phyloP scores from a whole-genome alignment of 2,888 invertebrate species.

The Cetonia aurata region DNA sequence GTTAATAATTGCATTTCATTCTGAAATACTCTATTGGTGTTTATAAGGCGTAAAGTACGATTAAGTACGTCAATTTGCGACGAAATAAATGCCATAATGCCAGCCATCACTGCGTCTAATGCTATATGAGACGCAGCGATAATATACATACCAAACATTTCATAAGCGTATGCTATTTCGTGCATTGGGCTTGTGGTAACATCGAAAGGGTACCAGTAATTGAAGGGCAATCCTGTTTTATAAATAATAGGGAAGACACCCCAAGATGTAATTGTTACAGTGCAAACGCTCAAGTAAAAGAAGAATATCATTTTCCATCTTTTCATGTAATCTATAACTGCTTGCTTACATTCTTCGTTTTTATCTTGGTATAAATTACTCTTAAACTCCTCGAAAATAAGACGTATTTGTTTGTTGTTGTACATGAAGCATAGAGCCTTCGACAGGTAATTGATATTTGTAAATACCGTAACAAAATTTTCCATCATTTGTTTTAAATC shows the following conservation, averaged over 20 bases:
- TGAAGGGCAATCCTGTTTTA: slow-evolving; percentile 54
- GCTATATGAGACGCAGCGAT: slow-evolving; percentile 69
- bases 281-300: slow-evolving; percentile 54
- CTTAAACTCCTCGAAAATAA: slow-evolving; percentile 47
- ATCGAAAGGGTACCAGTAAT: slow-evolving; percentile 68
- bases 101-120: slow-evolving; percentile 67
- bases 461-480: slow-evolving; percentile 57
- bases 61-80: slow-evolving; percentile 67
- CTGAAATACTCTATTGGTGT: slow-evolving; percentile 5
- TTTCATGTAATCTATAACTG: slow-evolving; percentile 53
- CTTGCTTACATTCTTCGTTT: slow-evolving; percentile 50
- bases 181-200: slow-evolving; percentile 64
- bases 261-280: slow-evolving; percentile 59
- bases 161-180: slow-evolving; percentile 68
- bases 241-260: slow-evolving; percentile 60
- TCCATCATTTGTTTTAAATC: slow-evolving; percentile 57
- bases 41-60: slow-evolving; percentile 59
- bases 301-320: slow-evolving; percentile 53
- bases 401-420: slow-evolving; percentile 44
- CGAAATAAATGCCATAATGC: slow-evolving; percentile 67
- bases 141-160: slow-evolving; percentile 66
- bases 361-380: slow-evolving; percentile 48
- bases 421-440: slow-evolving; percentile 45
- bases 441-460: slow-evolving; percentile 51
- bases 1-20: slow-evolving; percentile 7